Conservation (phyloP, 2,113 vertebrate species). For the Leptosomus discolor region DNA sequence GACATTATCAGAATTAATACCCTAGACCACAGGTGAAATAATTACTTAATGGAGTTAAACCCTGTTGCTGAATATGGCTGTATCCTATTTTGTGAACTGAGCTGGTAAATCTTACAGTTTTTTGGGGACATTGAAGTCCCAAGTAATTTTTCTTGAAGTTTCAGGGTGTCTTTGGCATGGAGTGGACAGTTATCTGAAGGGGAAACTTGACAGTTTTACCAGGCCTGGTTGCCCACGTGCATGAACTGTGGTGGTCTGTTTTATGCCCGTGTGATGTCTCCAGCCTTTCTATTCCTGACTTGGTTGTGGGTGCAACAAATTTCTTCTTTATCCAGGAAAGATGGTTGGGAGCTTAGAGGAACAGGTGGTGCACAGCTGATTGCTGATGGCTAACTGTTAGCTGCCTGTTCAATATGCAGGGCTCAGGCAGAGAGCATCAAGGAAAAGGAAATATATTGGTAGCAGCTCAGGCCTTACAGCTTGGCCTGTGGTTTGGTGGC, state of each 20-base stretch:
- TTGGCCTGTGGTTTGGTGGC: not conserved
- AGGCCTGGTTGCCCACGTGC: rapidly evolving
- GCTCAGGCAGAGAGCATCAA: not conserved
- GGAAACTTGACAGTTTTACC: not conserved
- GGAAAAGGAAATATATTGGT: not conserved
- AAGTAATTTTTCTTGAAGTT: not conserved
- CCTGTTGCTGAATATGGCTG: not conserved
- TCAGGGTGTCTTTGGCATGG: not conserved
- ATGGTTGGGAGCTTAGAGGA: not conserved
- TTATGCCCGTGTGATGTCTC: not conserved
- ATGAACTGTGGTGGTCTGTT: not conserved
- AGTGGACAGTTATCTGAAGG: not conserved
- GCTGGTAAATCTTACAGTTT: not conserved
- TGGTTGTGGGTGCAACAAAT: not conserved
- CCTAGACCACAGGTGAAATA: constrained; percentile 16
- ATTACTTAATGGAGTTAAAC: constrained; percentile 10
- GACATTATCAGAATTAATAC: constrained; percentile 20
- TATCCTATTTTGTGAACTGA: not conserved
- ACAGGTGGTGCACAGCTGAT: constrained; percentile 48
- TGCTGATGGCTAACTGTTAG: not conserved
- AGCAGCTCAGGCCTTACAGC: not conserved
- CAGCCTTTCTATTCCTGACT: not conserved
- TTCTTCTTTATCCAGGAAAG: not conserved
- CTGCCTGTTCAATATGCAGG: not conserved
- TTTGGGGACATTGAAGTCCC: not conserved